phyloP scores from a whole-genome alignment of 2,888 invertebrate species.

The Chrysomela aeneicollis region DNA sequence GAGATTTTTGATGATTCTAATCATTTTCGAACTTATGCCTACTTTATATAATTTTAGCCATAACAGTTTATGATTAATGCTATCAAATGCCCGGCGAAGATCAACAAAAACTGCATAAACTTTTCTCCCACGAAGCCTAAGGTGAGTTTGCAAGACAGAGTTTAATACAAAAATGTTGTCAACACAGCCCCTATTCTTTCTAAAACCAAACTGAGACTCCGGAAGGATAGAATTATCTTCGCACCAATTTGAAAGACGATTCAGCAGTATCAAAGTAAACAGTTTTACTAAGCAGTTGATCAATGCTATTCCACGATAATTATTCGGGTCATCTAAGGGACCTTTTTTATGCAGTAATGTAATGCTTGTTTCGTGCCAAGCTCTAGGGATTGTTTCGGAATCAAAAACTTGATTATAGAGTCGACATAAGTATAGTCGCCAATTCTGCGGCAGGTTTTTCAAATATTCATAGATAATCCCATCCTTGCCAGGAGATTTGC shows the following conservation, averaged over 20 bases:
- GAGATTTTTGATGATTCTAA: no score
- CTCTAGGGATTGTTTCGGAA: no score
- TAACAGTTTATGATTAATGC: no score
- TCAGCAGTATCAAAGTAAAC: no score
- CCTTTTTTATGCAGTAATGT: background rate
- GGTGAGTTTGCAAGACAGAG: background rate
- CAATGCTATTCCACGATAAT: background rate
- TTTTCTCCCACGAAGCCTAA: background rate
- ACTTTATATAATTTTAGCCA: no score
- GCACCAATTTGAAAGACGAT: background rate
- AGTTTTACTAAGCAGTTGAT: background rate
- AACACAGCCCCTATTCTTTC: background rate
- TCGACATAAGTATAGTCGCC: background rate
- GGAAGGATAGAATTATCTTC: background rate
- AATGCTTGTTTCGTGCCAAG: background rate
- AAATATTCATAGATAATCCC: no score
- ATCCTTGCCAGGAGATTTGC: no score
- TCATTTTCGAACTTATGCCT: no score
- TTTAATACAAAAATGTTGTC: background rate
- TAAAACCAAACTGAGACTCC: background rate
- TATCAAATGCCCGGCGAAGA: background rate
- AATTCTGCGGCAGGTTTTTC: background rate
- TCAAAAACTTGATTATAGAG: background rate
- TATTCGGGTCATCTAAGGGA: background rate
- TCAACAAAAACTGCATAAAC: background rate